Evolutionary conservation across 2,888 invertebrate species (phyloP).

Genomic region (Dicyrtomina minuta): DNA sequence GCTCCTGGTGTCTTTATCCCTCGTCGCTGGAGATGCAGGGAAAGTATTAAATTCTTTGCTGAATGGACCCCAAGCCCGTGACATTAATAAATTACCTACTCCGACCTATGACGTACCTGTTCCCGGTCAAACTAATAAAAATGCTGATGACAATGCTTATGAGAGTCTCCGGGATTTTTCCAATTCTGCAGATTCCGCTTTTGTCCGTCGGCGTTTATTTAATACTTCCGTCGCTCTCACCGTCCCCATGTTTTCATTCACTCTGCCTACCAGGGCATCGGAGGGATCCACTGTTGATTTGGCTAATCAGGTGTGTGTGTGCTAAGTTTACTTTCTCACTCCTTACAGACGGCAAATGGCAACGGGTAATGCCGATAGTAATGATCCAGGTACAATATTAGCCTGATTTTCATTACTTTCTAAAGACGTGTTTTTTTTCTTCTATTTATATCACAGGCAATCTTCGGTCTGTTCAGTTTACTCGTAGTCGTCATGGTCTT

Average conservation of each 20-base stretch:
- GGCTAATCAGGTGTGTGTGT: slow-evolving; percentile 46
- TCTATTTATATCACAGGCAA: too few relatives aligned
- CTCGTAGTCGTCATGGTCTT: slow-evolving; percentile 49
- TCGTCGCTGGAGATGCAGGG: slow-evolving; percentile 6
- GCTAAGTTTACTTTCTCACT: too few relatives aligned
- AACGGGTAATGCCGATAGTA: too few relatives aligned
- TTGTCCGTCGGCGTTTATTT: slow-evolving; percentile 46
- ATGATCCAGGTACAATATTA: too few relatives aligned
- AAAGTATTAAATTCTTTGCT: neutral
- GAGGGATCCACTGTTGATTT: slow-evolving; percentile 50
- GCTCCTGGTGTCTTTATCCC: neutral
- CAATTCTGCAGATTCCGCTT: slow-evolving; percentile 31
- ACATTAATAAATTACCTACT: slow-evolving; percentile 15
- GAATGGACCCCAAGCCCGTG: neutral
- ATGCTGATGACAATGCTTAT: slow-evolving; percentile 14
- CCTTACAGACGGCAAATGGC: too few relatives aligned
- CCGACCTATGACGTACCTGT: neutral
- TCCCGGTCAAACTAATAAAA: neutral
- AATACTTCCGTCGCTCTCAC: slow-evolving; percentile 52
- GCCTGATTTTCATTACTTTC: too few relatives aligned
- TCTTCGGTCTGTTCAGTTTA: slow-evolving; percentile 51
- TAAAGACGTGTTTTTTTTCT: too few relatives aligned
- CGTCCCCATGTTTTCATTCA: slow-evolving; percentile 49
- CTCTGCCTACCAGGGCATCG: slow-evolving; percentile 47
- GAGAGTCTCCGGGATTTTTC: slow-evolving; percentile 37